Evolutionary conservation across 1,140 invertebrate species (phyloP).

Genomic region (Rhysida immarginata): DNA sequence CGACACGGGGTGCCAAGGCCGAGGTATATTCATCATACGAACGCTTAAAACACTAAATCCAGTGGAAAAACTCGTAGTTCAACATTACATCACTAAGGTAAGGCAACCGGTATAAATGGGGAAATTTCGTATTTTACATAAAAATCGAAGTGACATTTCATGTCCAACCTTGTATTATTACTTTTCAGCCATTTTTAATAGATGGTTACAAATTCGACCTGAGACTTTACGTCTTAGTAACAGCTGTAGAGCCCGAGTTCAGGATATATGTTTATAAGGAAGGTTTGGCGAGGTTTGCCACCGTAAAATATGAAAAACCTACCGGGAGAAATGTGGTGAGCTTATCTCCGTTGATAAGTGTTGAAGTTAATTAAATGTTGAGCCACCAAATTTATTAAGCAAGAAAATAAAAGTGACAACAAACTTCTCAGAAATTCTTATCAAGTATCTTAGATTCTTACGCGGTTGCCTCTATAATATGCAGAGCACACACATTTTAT

Average conservation of each 20-base stretch:
- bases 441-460: too few relatives aligned
- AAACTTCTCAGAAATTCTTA: too few relatives aligned
- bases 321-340: constrained; percentile 46
- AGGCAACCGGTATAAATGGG: too few relatives aligned
- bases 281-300: constrained; percentile 55
- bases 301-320: constrained; percentile 64
- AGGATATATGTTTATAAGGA: constrained; percentile 33
- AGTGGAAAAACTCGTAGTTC: constrained; percentile 65
- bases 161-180: not conserved
- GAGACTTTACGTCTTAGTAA: constrained; percentile 33
- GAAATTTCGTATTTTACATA: too few relatives aligned
- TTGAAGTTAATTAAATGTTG: too few relatives aligned
- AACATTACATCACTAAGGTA: constrained; percentile 52
- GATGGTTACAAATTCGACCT: constrained; percentile 39
- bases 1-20: constrained; percentile 67
- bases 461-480: too few relatives aligned
- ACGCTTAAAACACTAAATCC: constrained; percentile 59
- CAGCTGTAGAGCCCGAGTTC: constrained; percentile 32
- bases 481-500: too few relatives aligned
- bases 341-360: too few relatives aligned
- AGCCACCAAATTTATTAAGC: too few relatives aligned
- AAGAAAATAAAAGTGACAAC: too few relatives aligned
- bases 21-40: constrained; percentile 68
- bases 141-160: not conserved
- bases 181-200: constrained; percentile 35